Conservation (phyloP, 2,113 vertebrate genomes). For the Spea multiplicata region DNA sequence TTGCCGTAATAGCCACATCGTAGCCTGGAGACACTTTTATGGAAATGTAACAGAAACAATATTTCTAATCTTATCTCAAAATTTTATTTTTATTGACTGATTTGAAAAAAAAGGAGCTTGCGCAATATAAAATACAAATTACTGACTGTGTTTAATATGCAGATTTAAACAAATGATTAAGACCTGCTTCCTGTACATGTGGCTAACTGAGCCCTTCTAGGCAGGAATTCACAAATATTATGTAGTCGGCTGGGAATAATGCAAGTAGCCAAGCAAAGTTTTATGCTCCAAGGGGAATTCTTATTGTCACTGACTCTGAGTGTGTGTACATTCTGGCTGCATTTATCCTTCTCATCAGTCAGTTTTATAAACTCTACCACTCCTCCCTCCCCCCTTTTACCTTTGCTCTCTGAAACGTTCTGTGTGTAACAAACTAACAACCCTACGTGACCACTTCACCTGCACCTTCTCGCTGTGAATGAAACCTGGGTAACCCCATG, state of each 20-base stretch:
- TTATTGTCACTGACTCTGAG: slow-evolving; percentile 39
- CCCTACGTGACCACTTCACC: too few relatives aligned
- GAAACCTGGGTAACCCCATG: too few relatives aligned
- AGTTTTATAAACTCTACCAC: slow-evolving; percentile 20
- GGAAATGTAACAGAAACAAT: slow-evolving; percentile 11
- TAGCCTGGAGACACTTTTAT: slow-evolving; percentile 38
- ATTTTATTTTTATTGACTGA: slow-evolving; percentile 21
- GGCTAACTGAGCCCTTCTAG: slow-evolving; percentile 43
- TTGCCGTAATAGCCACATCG: slow-evolving; percentile 5
- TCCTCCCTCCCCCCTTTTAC: background rate
- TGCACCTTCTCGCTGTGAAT: too few relatives aligned
- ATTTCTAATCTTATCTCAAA: slow-evolving; percentile 5
- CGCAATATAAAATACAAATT: slow-evolving; percentile 15
- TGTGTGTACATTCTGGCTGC: slow-evolving; percentile 31
- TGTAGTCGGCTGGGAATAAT: slow-evolving; percentile 30
- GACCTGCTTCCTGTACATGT: slow-evolving; percentile 42
- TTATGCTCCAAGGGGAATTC: slow-evolving; percentile 33
- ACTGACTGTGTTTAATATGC: slow-evolving; percentile 37
- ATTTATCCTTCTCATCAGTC: slow-evolving; percentile 38
- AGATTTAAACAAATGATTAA: slow-evolving; percentile 46
- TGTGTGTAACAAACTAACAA: too few relatives aligned
- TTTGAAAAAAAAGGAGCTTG: slow-evolving; percentile 20
- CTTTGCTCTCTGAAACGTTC: too few relatives aligned
- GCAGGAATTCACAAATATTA: slow-evolving; percentile 44
- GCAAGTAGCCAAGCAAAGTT: slow-evolving; percentile 38